Base-by-base conservation (phyloP, 2,113 vertebrate species). In the Ptyas mucosa region DNA sequence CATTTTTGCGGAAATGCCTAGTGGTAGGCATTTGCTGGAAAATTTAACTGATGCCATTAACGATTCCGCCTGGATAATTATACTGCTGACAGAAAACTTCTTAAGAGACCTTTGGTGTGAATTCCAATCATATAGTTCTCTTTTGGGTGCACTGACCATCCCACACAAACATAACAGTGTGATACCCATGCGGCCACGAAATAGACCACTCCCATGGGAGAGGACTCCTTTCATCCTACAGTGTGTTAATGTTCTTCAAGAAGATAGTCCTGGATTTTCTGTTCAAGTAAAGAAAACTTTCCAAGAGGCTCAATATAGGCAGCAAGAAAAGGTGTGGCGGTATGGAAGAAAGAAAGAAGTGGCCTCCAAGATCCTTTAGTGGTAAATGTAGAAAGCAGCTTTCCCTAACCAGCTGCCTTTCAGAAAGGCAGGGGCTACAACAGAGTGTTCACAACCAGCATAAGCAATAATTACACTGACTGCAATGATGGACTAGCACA, bases 241-340 rank as follows among this genome's bases (percentile, higher is more conserved):
- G 54, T 90, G 95, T 90, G 93, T 96, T 94, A 97, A 96, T 8
- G 91, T 96, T 81, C 88, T 97, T 49, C 96, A 97, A 88, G 96
- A 98, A 81, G 64, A 94, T n/a, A 97, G 96, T 24, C 88, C 91
- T 54, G 97, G 95, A 92, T 97, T 97, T 93, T 91, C n/a, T 69
- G 96, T 95, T 55, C 96, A 97, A 94, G 95, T 93, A 1, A 88
- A 96, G 54, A 97, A 95, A 93, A 96, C 96, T 92, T 98, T 98
- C 34, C 94, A 94, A 61, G 95, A 97, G 12, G 94, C 95, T 39
- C 94, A 81, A 20, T 95, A 94, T 18, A 94, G 94, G 58, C 91
- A 95, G 89, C 96, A 96, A 15, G 89, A 93, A 92, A 75, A 93
- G 8, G 88, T 95, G 85, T 26, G 61, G 95, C 95, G 55, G 39